Base-by-base conservation (phyloP, 2,113 vertebrate genomes). In the Pterocles burchelli region DNA sequence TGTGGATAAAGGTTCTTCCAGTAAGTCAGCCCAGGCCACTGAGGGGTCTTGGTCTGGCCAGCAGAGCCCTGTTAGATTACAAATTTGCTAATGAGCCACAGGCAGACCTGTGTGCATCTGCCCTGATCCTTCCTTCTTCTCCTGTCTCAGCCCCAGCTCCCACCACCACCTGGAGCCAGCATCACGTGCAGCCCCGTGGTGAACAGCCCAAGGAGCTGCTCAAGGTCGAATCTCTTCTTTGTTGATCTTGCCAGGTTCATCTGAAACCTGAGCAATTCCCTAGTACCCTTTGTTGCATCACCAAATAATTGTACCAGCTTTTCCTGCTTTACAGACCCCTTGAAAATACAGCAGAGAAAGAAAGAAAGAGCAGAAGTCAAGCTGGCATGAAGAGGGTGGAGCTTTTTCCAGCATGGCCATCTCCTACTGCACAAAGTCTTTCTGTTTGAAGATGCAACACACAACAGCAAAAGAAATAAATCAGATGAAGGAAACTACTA, bases 321-420 rank as follows among this genome's bases (percentile, higher is more conserved):
- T 26, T 66, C 36, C 34, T 52, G 2, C 49, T 36, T 41, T 41
- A 41, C 7, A 71, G 33, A 51, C 7, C 43, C 75, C 91, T n/a
- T 41, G 61, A 75, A 86, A 84, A 84, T 3, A 65, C 1, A 38
- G 14, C 41, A 59, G 33, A 75, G 48, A 28, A 67, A 83, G 49
- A 28, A 67, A 83, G 49, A 55, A 73, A n/a, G 36, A 67, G 13
- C 21, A 55, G 68, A 77, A 78, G 55, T 38, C 46, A 74, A 36
- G 68, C 1, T 70, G 74, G 15, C 25, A 59, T 19, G 68, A 67
- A 55, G 29, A 78, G 12, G 13, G 0, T 19, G 29, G 59, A 25
- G 46, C 29, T 2, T 77, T 31, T 52, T 68, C 17, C 57, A 87
- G 9, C 0, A 0, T n/a, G 48, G n/a, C 33, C 17, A 31, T 52